Evolutionary conservation across 2,888 invertebrate genomes (phyloP), one percentile per base, ranked within the genome.

Genomic region (Resseliella maxima): DNA sequence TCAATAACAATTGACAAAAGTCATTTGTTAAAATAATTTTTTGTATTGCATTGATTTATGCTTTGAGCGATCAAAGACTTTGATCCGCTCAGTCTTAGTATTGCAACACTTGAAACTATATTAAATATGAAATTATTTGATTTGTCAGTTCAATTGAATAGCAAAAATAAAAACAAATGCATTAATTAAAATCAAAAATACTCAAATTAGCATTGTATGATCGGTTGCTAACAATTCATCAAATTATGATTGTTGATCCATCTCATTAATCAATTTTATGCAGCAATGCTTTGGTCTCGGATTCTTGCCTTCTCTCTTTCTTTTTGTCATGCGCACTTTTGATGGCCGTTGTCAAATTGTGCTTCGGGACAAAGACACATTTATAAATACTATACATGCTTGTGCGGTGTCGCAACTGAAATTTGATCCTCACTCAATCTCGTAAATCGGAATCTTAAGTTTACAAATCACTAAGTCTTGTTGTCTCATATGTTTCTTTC

Each of bases 391-490:
- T 12, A 18, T 50, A 50, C 50, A 50, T 50, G 59, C 5, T 59
- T 24, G 59, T 59, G 59, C 59, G 59, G 24, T 59, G 59, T 72
- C 72, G 10, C 35, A 31, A 72, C 31, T 31, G 72, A 72, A 72
- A 72, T 72, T 31, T 72, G 72, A 72, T 72, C 72, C 12, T 35
- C 59, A n/a, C n/a, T 21, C 31, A 35, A 72, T 35, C 18, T 72
- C 15, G n/a, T n/a, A 3, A 72, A 35, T 72, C 72, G 15, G 15
- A 72, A 72, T 35, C 72, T 72, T 31, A 15, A 8, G 35, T 72
- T 31, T 72, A 72, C 12, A 31, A 72, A 72, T 72, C 72, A 72
- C 31, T 72, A 35, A 72, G 1, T 72, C 72, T 12, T 72, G 72
- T 72, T 72, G 72, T 72, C 15, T 8, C 18, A 35, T 12, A 31